These are phyloP conservation scores for Blennius ocellaris DNA, from an alignment of 2,113 vertebrate species.

Conservation along the genomic window DNA sequence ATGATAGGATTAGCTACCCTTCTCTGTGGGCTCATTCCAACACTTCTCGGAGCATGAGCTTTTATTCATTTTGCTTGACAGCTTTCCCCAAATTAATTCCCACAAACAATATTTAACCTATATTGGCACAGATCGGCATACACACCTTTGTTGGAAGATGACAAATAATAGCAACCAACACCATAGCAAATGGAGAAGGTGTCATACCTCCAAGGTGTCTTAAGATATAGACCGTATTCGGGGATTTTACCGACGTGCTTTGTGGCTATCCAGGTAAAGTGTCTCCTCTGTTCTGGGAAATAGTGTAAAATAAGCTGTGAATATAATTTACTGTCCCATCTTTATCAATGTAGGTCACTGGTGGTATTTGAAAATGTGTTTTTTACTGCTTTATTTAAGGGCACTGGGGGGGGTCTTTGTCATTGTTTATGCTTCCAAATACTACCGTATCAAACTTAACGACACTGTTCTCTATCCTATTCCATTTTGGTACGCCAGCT, in stretches of 20 bases:
- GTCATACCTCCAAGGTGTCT: constrained; percentile 36
- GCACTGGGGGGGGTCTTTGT: constrained; percentile 51
- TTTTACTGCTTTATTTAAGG: constrained; percentile 60
- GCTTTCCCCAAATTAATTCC: constrained; percentile 60
- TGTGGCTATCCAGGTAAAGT: no score
- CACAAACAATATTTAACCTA: constrained; percentile 44
- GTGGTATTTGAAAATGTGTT: constrained; percentile 57
- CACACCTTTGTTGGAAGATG: constrained; percentile 41
- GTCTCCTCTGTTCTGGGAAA: no score
- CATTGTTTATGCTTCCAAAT: constrained; percentile 75
- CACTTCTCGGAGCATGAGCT: constrained; percentile 65
- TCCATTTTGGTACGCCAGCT: constrained; percentile 58
- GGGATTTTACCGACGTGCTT: neutral
- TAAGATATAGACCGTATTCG: constrained; percentile 10
- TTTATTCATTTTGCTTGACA: constrained; percentile 61
- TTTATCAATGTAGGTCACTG: constrained; percentile 57
- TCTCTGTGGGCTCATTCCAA: constrained; percentile 75
- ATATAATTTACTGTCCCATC: constrained; percentile 45
- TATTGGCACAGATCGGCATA: constrained; percentile 43
- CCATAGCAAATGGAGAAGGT: constrained; percentile 37
- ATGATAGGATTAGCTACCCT: constrained; percentile 79
- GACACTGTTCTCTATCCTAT: constrained; percentile 59
- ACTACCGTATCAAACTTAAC: constrained; percentile 66
- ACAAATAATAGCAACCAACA: constrained; percentile 55
- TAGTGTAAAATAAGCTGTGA: constrained; percentile 7